Evolutionary conservation across 1,140 invertebrate species (phyloP), one percentile per base, ranked within the genome.

Genomic region (Pollicipes pollicipes): DNA sequence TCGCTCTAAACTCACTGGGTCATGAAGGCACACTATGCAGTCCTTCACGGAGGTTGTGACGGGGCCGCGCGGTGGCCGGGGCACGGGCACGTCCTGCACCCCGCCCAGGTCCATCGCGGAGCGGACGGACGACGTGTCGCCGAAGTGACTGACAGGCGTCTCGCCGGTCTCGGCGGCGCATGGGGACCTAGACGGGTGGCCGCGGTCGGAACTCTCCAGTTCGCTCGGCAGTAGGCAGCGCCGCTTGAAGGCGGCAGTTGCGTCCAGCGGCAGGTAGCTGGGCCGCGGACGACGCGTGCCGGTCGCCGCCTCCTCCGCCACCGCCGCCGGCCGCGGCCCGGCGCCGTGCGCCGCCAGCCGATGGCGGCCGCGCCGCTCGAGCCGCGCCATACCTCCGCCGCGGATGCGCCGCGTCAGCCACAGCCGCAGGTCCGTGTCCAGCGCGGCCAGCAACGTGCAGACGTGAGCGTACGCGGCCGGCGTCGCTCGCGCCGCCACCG

Each of bases 401-500:
- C 71, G 72, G 37, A 74, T 66, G 26, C 74, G 67, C 26, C 75
- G 70, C 72, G 73, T 73, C 68, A 76, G 73, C 13, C 73, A 35
- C 67, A 73, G 75, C 68, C 77, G 77, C 24, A 78, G 70, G 26
- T 71, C 74, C 28, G 74, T 72, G 64, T 78, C 75, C 24, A 77
- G 68, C 68, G 75, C 73, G 66, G 72, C 67, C 17, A 78, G 72
- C 72, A 77, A 72, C 69, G 76, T 72, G 67, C 73, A 75, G 26
- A 81, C 73, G 67, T 81, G 76, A 30, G 76, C 73, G 71, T 80
- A 79, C 8, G 81, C 76, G 24, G 69, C 75, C 13, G 77, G 76
- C 21, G 80, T 74, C 69, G 79, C 78, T 27, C 78, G 77, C n/a
- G 80, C 76, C 66, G 81, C 77, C 64, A 77, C 77, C 13, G 79